Percentiles rank a stretch among this genome's conserved stretches.
Conservation (phyloP, 2,797 vertebrate species). For the Luscinia megarhynchos region DNA sequence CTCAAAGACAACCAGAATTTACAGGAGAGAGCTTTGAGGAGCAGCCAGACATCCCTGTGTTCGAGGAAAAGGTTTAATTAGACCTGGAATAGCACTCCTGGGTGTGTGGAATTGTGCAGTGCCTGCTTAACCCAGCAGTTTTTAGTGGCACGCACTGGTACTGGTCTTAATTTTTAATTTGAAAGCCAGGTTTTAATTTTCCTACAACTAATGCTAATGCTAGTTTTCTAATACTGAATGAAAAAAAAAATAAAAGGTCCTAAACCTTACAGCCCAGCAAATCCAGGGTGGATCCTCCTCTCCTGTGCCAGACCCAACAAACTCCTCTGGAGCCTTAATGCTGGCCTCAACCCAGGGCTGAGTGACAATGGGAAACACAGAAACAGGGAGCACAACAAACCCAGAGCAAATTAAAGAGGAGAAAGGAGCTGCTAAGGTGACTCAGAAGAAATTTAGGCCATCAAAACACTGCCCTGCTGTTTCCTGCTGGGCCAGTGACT, state of each 20-base stretch:
- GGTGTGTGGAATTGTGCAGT: not conserved
- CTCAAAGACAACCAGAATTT: accelerated
- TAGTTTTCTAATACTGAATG: too few species aligned
- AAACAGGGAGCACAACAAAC: not conserved
- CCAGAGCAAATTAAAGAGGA: not conserved
- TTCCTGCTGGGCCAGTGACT: not conserved
- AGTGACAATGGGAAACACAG: not conserved
- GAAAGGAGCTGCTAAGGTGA: constrained; percentile 1
- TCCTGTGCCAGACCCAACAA: not conserved
- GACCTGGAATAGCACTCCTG: not conserved
- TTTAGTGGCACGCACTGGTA: not conserved
- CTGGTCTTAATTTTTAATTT: not conserved
- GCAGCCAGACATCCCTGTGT: not conserved
- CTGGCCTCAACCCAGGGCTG: not conserved
- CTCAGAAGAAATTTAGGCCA: constrained; percentile 11
- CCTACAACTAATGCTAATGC: not conserved
- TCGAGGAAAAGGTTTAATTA: not conserved
- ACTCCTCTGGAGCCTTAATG: not conserved
- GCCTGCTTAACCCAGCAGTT: not conserved
- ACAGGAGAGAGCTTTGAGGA: not conserved
- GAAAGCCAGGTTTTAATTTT: not conserved
- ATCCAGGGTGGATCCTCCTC: not conserved
- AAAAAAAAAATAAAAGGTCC: not conserved
- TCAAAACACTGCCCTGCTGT: not conserved
- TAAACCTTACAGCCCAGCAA: not conserved